Evolutionary conservation across 2,888 invertebrate genomes (phyloP), one percentile per base, ranked within the genome.

Genomic region (Tenthredo distinguenda): DNA sequence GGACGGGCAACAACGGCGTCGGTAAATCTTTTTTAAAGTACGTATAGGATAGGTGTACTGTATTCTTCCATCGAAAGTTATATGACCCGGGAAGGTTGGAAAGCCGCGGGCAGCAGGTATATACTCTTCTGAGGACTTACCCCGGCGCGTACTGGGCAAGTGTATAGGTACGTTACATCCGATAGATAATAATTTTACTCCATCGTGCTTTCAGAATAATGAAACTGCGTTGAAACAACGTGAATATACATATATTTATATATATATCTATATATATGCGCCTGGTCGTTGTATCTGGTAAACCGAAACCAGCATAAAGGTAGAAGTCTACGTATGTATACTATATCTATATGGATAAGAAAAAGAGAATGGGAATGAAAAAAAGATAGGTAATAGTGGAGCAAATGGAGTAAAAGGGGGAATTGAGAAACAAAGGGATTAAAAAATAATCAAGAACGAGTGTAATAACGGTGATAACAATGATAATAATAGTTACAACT

Each of bases 321-420:
- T 18, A 71, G 12, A 71, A 31, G n/a, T 31, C 12, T 71, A n/a
- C 2, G 21, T 21, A 74, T 7, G 43, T 10, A 15, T 15, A n/a
- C 26, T 55, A 18, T 31, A 47, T 34, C 43, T 40, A 84, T 58
- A 81, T 58, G 84, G n/a, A 65, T 65, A 76, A 72, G n/a, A 50
- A 50, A 82, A 72, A 62, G 58, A 31, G 58, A 31, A 47, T 40
- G 76, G 31, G 50, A 31, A 31, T 43, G 2, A 31, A 83, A 84
- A 65, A 43, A 50, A 65, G 37, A 47, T 72, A 65, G 0, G 47
- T 43, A 71, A 55, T 65, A 65, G 26, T 71, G 58, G 82, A 71
- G 55, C 58, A 84, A 55, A 85, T 85, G 74, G 31, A 85, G 50
- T 62, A 84, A 85, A 84, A 86, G 85, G 77, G 55, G 43, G 43